These are phyloP conservation scores for Melolontha melolontha DNA, from an alignment of 2,888 invertebrate genomes.

Conservation along the genomic window DNA sequence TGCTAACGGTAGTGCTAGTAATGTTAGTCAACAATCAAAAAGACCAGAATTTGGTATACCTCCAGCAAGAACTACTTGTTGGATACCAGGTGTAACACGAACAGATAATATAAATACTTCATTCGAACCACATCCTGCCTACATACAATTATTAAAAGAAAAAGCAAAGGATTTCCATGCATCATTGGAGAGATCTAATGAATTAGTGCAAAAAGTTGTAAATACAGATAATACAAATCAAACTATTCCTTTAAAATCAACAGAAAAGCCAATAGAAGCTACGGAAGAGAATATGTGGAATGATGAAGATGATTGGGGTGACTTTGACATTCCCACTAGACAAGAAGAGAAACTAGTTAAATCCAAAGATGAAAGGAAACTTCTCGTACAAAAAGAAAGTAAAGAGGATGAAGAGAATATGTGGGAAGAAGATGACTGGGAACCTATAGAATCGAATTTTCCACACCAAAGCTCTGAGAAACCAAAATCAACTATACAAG, in stretches of 20 bases:
- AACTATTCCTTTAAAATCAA: slow-evolving; percentile 1
- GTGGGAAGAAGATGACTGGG: slow-evolving; percentile 64
- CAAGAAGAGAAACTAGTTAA: slow-evolving; percentile 51
- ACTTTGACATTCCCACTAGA: slow-evolving; percentile 1
- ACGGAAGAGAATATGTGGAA: slow-evolving; percentile 51
- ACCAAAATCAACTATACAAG: slow-evolving; percentile 33
- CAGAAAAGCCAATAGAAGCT: slow-evolving; percentile 2
- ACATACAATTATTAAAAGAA: slow-evolving; percentile 34
- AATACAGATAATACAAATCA: neutral
- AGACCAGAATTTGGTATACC: slow-evolving; percentile 39
- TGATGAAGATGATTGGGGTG: slow-evolving; percentile 56
- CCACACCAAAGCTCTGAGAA: slow-evolving; percentile 41
- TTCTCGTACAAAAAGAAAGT: slow-evolving; percentile 41
- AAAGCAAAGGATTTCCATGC: neutral
- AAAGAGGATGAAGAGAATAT: slow-evolving; percentile 59
- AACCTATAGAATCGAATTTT: slow-evolving; percentile 43
- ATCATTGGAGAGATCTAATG: neutral
- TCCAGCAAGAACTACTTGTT: slow-evolving; percentile 39
- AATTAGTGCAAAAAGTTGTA: neutral
- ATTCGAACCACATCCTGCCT: slow-evolving; percentile 29
- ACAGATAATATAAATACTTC: slow-evolving; percentile 18
- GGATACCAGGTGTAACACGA: slow-evolving; percentile 24
- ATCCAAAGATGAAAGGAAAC: slow-evolving; percentile 42
- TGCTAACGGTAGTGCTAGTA: neutral
- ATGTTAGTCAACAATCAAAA: neutral